Conservation (phyloP, 1,140 invertebrate species). For the Ceratosolen solmsi region DNA sequence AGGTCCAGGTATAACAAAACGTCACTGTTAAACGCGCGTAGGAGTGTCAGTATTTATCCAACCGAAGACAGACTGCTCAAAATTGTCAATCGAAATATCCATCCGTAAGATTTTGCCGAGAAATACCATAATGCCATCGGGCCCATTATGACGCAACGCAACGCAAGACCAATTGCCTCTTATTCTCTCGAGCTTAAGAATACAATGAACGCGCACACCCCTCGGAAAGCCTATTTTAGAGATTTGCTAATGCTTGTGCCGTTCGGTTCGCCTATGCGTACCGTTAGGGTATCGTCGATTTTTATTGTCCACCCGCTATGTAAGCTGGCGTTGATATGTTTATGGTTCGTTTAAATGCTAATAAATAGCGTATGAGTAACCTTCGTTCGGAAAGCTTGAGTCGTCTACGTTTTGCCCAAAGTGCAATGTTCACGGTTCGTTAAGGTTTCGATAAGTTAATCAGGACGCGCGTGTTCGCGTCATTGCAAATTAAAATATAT, state of each 20-base stretch:
- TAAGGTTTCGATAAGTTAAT: background rate
- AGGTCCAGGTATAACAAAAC: background rate
- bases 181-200: background rate
- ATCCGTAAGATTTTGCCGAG: background rate
- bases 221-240: background rate
- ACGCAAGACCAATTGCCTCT: background rate
- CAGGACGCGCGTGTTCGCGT: background rate
- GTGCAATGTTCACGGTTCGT: too few species aligned
- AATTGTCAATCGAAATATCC: background rate
- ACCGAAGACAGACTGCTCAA: background rate
- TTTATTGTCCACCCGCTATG: background rate
- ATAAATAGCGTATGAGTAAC: background rate
- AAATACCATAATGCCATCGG: background rate
- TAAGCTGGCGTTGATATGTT: background rate
- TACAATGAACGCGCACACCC: background rate
- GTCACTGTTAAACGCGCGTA: background rate
- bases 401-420: background rate
- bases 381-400: background rate
- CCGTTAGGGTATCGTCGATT: background rate
- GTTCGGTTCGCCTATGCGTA: background rate
- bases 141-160: background rate
- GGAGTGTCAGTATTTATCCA: background rate
- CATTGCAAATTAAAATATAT: background rate
- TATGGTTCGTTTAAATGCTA: background rate
- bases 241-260: background rate